Base-by-base conservation (phyloP, 2,797 vertebrate genomes). In the Fistularia tabacaria region DNA sequence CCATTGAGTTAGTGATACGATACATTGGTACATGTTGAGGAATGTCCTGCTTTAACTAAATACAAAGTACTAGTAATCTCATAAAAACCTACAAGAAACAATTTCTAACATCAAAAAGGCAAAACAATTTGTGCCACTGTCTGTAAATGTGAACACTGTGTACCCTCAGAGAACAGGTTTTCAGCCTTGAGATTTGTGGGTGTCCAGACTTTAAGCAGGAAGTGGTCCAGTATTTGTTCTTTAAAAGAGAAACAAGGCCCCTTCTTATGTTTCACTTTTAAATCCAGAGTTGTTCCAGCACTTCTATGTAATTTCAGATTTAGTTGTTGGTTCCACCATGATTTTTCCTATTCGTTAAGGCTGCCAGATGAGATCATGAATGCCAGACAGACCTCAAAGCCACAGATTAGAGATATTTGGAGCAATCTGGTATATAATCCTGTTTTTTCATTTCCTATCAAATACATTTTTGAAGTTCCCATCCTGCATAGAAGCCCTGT, bases 41-140 rank as follows among this genome's bases (percentile, higher is more conserved):
- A 82, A 83, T 73, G 69, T 76, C 49, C 60, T 7, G 41, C 15
- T 40, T 45, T 59, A 37, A 54, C 15, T 43, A 15, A 13, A 37
- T 48, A 63, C 62, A 39, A 66, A 46, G 25, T 1, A 36, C 12
- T 47, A 13, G 51, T 53, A 59, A 14, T 60, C 45, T 73, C 51
- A 41, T 57, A 65, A 66, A 60, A 59, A 58, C 14, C 9, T 36
- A 8, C 13, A 43, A 43, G 49, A 13, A 1, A 59, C 10, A 25
- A 15, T 42, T 36, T 41, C 7, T 58, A 48, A 55, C 11, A 40
- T 51, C 38, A 10, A 25, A 48, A 49, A 59, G 59, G 64, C 46
- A 54, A 40, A 40, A 6, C 8, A 40, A 40, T 8, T 10, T 25
- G 25, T 25, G 25, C 25, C 25, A 25, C 25, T 25, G 25, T 25